phyloP scores from a whole-genome alignment of 2,113 vertebrate genomes.

The Microtus montanus region DNA sequence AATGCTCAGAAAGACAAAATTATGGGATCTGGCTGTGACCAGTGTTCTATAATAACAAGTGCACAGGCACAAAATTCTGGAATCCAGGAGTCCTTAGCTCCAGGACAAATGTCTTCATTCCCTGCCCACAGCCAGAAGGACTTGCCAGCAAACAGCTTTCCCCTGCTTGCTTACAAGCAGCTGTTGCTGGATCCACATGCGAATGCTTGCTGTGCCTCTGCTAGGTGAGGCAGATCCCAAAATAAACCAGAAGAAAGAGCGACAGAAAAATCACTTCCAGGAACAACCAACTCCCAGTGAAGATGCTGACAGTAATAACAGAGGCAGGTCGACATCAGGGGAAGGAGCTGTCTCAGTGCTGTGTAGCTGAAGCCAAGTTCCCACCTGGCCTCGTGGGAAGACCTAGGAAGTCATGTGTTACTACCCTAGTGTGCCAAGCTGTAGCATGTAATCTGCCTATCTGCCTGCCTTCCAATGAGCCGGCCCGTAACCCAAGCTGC shows the following conservation, averaged over 20 bases:
- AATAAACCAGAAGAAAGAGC: constrained; percentile 74
- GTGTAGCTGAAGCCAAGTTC: background rate
- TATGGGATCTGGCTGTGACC: background rate
- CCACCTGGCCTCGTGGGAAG: background rate
- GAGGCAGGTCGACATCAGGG: constrained; percentile 18
- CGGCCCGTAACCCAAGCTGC: background rate
- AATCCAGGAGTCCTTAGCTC: constrained; percentile 28
- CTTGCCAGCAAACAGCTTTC: constrained; percentile 71
- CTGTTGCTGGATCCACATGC: constrained; percentile 70
- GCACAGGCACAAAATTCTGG: constrained; percentile 39
- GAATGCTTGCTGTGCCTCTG: constrained; percentile 71
- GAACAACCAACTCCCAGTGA: constrained; percentile 65
- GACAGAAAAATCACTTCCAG: constrained; percentile 78
- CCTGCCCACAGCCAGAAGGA: constrained; percentile 48
- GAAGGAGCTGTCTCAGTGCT: constrained; percentile 11
- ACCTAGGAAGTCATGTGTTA: background rate
- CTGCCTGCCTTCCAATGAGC: constrained; percentile 37
- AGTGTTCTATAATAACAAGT: constrained; percentile 41
- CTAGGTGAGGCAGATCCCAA: constrained; percentile 78
- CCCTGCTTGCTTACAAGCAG: constrained; percentile 72
- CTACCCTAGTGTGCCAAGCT: background rate
- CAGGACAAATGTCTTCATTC: constrained; percentile 59
- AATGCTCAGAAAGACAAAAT: constrained; percentile 33
- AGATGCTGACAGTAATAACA: constrained; percentile 64
- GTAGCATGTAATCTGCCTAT: background rate